Base-by-base conservation (phyloP, 2,797 vertebrate genomes). In the Dromococcyx pavoninus region DNA sequence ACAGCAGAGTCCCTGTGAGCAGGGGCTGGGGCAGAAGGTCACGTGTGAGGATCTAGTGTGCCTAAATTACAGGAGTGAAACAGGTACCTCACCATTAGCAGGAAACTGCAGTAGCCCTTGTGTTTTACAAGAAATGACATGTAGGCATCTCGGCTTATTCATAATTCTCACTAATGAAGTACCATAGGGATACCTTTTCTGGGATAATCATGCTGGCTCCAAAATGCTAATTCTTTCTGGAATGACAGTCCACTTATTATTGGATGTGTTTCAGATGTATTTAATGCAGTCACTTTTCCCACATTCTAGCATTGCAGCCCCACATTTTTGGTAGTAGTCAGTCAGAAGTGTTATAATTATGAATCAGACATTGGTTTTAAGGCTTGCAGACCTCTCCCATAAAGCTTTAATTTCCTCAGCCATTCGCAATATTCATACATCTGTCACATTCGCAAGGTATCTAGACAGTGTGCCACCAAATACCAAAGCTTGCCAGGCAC, bases 311-410 rank as follows among this genome's bases (percentile, higher is more conserved):
- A 71, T 13, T 91, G 77, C 85, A 73, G 62, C 58, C 94, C 61
- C 50, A 57, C 74, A 85, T 91, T 91, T 94, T 90, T 90, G 50
- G 64, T 93, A 85, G 69, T 76, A 82, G 54, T 41, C 37, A 83
- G 67, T 91, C 60, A 86, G 50, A 88, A 85, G 86, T 92, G 61
- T 92, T 93, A 44, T 62, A 94, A 91, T 93, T 93, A 87, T 80
- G 67, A 94, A 89, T 91, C 88, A 94, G 89, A 93, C 67, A 19
- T 80, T 80, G 81, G 61, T 94, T 97, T 95, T 91, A 93, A 95
- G 86, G 25, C 61, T 94, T 91, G 67, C 74, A 94, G 83, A 87
- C 74, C 71, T 96, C 39, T 83, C 61, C 87, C 83, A 75, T 91
- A 93, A 87, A 94, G 69, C 33, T 87, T 93, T 91, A 82, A 93